Base-by-base conservation (phyloP, 2,113 vertebrate genomes). In the Psettodes erumei region DNA sequence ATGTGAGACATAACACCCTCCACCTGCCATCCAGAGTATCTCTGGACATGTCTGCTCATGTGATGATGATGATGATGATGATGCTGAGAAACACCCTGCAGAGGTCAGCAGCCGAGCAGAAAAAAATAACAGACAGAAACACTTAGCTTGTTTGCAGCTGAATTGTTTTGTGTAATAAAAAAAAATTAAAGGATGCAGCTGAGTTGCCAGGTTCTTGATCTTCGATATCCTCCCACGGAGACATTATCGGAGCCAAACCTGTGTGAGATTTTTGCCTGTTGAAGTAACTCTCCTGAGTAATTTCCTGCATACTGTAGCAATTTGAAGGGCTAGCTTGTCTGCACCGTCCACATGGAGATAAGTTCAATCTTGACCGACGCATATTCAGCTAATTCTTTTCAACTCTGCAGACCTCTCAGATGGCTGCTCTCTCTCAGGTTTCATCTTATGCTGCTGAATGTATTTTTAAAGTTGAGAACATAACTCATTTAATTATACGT, bases 291-390 rank as follows among this genome's bases (percentile, higher is more conserved):
- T 50, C 48, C 51, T 59, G 43, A 18, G 4, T 69, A 42, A 79
- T 71, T 55, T 75, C 58, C 59, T 77, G 48, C 71, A 77, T 23
- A 62, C 54, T 82, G 78, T 64, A 82, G 59, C 71, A 76, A 73
- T 84, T 69, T 78, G 7, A 50, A n/a, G 28, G 56, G 28, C 19
- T 6, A 79, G 75, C 59, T 60, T 28, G 63, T 66, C 71, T 40
- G 32, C 48, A 19, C 2, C 21, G 62, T 83, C 50, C 67, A 69
- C 66, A 21, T 60, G 64, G 27, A 47, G 79, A 79, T 66, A 62
- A 55, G 32, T 61, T 32, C n/a, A 32, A 15, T 67, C 37, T 5
- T 21, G 27, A 64, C 33, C n/a, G 8, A 63, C 81, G 53, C 38
- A 59, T 47, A n/a, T 43, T 50, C 42, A 13, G 43, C 5, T 30